These are phyloP conservation scores for Heliconius cydno DNA, from an alignment of 2,888 invertebrate species.

Conservation along the genomic window DNA sequence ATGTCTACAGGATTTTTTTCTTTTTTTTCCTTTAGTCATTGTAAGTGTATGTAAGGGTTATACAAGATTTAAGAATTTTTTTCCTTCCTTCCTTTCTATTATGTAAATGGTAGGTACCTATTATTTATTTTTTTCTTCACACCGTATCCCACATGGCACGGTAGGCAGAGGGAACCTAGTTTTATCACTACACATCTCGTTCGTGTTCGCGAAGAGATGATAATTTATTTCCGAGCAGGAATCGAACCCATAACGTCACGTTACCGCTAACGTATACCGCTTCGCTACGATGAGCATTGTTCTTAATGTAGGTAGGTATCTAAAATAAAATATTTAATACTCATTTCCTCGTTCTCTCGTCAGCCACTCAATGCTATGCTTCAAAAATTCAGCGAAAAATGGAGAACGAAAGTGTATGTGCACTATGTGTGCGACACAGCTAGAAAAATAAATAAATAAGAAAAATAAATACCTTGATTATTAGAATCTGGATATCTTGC, in stretches of 20 bases:
- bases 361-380: background rate
- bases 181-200: background rate
- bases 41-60: background rate
- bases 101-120: background rate
- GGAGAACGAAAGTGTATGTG: background rate
- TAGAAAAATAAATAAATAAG: conserved; percentile 37
- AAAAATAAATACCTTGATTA: conserved; percentile 52
- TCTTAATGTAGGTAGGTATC: too few species aligned
- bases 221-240: too few species aligned
- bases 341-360: background rate
- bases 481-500: conserved; percentile 84
- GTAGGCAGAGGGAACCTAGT: background rate
- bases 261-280: too few species aligned
- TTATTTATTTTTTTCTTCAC: background rate
- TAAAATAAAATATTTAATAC: background rate
- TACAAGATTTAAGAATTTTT: too few species aligned
- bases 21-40: too few species aligned
- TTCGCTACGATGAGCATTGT: too few species aligned
- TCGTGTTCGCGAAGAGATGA: too few species aligned
- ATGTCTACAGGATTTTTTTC: too few species aligned
- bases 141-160: background rate
- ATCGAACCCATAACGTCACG: too few species aligned
- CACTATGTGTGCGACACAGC: too few species aligned
- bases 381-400: too few species aligned
- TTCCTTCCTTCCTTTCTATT: too few species aligned